A percentile compares a stretch with the other conserved stretches of the same genome.
Evolutionary conservation across 2,113 vertebrate genomes (phyloP).

Genomic region (Manacus vitellinus): DNA sequence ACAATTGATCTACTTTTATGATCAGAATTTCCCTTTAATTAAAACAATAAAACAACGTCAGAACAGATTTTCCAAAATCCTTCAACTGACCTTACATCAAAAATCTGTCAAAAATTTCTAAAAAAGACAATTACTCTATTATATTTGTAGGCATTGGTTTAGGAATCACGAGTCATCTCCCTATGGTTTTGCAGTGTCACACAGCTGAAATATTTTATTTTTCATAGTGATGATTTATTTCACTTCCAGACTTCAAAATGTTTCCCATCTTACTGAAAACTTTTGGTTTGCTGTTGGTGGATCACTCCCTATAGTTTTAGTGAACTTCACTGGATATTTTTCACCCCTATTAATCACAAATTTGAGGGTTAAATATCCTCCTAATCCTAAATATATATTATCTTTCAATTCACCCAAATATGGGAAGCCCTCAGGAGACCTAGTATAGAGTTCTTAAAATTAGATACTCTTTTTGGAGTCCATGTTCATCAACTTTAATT

Average conservation of each 20-base stretch:
- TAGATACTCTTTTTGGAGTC: neutral
- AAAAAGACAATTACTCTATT: neutral
- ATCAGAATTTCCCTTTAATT: neutral
- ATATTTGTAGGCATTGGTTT: neutral
- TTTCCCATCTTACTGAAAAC: constrained; percentile 52
- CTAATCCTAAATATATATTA: neutral
- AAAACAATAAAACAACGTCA: neutral
- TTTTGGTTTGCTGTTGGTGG: constrained; percentile 45
- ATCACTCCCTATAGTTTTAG: constrained; percentile 3
- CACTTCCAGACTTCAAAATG: constrained; percentile 43
- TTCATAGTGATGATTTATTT: constrained; percentile 53
- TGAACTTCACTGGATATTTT: neutral
- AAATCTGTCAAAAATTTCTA: neutral
- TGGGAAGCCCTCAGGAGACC: neutral
- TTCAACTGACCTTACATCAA: neutral
- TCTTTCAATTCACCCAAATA: neutral
- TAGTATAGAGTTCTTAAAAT: neutral
- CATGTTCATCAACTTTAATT: neutral
- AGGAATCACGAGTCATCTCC: neutral
- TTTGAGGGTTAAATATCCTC: neutral
- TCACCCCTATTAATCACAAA: neutral
- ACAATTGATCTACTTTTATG: neutral
- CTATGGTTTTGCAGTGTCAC: neutral
- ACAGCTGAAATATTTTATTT: constrained; percentile 59
- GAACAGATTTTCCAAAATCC: neutral